Evolutionary conservation across 1,140 invertebrate species (phyloP).

Genomic region (Ephestia elutella): DNA sequence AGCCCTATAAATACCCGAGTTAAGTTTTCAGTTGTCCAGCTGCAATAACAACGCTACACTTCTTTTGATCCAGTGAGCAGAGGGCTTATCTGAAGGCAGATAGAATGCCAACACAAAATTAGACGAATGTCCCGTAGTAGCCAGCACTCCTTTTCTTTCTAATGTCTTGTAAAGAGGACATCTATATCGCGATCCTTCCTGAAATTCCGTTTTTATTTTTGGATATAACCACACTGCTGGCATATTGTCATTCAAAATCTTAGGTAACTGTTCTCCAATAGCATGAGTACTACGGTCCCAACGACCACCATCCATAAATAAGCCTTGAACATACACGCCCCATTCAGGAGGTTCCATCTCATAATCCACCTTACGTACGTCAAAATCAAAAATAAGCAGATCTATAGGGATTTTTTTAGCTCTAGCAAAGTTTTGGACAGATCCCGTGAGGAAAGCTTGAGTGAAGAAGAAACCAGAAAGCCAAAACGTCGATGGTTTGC

Average conservation of each 20-base stretch:
- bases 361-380: constrained; percentile 75
- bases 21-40: constrained; percentile 77
- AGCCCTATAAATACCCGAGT: no score
- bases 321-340: constrained; percentile 88
- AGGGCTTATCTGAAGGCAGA: constrained; percentile 80
- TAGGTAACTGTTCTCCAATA: constrained; percentile 86
- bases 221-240: constrained; percentile 85
- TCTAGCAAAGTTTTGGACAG: constrained; percentile 93
- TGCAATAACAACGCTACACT: constrained; percentile 91
- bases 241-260: constrained; percentile 86
- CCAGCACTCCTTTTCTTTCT: constrained; percentile 85
- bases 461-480: constrained; percentile 96
- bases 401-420: constrained; percentile 92
- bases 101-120: constrained; percentile 90
- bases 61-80: constrained; percentile 90
- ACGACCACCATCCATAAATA: constrained; percentile 89
- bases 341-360: constrained; percentile 76
- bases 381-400: constrained; percentile 87
- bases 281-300: constrained; percentile 80
- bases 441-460: constrained; percentile 94
- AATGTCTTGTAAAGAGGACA: constrained; percentile 93
- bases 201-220: constrained; percentile 73
- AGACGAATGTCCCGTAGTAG: constrained; percentile 93
- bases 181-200: constrained; percentile 78
- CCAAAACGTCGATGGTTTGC: constrained; percentile 91